These are phyloP conservation scores for Ichneumoninae sp. DNA, from an alignment of 2,888 invertebrate species.

Conservation along the genomic window DNA sequence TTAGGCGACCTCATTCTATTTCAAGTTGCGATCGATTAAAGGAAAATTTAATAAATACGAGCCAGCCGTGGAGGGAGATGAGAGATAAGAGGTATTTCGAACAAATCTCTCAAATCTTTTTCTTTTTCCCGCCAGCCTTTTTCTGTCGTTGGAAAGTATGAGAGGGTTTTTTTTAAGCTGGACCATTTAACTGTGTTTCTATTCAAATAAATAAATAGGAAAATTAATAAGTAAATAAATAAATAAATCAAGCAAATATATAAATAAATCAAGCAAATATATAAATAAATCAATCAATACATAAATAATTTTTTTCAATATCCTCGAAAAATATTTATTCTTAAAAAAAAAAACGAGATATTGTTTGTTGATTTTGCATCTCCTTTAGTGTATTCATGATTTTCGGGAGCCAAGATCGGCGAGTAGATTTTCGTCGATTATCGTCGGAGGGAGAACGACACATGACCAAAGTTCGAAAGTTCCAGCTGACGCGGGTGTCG, in stretches of 20 bases:
- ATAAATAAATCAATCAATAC: no score
- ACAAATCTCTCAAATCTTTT: background rate
- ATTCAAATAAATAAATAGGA: no score
- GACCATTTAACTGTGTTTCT: no score
- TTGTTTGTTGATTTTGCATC: background rate
- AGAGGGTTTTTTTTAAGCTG: background rate
- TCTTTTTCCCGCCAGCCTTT: background rate
- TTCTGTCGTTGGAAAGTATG: background rate
- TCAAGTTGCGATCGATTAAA: slow-evolving; percentile 66
- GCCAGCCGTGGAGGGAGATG: background rate
- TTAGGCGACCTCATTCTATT: slow-evolving; percentile 66
- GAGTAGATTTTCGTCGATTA: slow-evolving; percentile 5
- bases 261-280: no score
- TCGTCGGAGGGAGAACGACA: background rate
- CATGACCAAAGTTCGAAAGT: background rate
- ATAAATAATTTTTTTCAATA: no score
- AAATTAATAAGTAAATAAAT: no score
- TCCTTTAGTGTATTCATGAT: background rate
- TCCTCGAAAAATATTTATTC: no score
- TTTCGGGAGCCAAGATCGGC: background rate
- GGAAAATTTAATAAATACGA: slow-evolving; percentile 61
- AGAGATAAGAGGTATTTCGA: background rate
- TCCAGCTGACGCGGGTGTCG: slow-evolving; percentile 10
- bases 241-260: no score
- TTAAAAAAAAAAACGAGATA: background rate